These are phyloP conservation scores for Dolichotis patagonum DNA, from an alignment of 2,113 vertebrate species.

Conservation along the genomic window DNA sequence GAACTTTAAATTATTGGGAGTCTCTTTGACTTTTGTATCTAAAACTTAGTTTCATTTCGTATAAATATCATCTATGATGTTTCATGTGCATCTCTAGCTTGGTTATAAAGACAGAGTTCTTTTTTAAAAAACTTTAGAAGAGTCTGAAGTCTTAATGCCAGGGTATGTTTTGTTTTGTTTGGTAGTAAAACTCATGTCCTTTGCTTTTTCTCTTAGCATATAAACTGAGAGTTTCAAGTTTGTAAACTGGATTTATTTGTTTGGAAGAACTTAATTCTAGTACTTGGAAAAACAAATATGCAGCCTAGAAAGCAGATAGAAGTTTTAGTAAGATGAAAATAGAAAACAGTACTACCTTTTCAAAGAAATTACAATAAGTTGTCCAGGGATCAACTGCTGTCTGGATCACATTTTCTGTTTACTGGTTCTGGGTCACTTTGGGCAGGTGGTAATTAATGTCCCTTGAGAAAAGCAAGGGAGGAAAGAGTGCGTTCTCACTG, in stretches of 20 bases:
- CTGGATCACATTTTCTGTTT: not conserved
- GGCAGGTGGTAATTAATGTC: not conserved
- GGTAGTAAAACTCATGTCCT: not conserved
- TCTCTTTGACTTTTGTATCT: not conserved
- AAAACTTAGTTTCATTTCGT: not conserved
- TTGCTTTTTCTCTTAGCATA: slow-evolving; percentile 32
- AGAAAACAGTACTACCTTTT: not conserved
- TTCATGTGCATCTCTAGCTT: not conserved
- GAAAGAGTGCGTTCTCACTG: no score
- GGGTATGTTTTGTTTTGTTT: not conserved
- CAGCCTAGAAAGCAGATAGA: not conserved
- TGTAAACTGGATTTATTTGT: not conserved
- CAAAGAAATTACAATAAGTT: not conserved
- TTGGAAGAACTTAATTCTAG: not conserved
- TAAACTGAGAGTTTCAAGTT: not conserved
- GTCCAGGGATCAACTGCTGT: not conserved
- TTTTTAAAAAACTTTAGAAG: not conserved
- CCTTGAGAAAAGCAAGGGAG: not conserved
- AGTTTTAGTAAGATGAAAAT: not conserved
- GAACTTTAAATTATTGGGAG: not conserved
- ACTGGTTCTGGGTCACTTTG: not conserved
- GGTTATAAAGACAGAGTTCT: not conserved
- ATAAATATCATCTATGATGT: not conserved
- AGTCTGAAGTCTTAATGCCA: not conserved
- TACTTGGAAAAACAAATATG: not conserved